Conservation (phyloP, 2,888 invertebrate species). For the Arrhopalites spinosus region DNA sequence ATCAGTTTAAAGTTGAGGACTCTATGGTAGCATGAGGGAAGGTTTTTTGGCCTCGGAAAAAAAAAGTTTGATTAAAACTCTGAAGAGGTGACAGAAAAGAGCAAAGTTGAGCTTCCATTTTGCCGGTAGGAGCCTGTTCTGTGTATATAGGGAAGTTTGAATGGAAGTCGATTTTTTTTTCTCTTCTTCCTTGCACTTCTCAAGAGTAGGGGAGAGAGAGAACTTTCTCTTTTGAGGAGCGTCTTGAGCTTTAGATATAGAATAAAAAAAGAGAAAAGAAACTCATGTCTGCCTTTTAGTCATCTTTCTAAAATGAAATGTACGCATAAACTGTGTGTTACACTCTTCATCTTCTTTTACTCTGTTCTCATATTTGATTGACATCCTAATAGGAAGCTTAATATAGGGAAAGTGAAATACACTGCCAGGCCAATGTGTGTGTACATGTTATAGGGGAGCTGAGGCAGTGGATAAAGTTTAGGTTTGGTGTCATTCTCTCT, state of each 20-base stretch:
- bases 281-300: too few relatives aligned
- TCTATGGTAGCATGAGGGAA: neutral
- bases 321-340: neutral
- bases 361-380: slow-evolving; percentile 21
- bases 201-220: too few relatives aligned
- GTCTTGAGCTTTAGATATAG: too few relatives aligned
- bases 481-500: slow-evolving; percentile 10
- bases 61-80: slow-evolving; percentile 20
- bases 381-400: slow-evolving; percentile 27
- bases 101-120: slow-evolving; percentile 25
- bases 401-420: neutral
- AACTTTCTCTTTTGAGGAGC: too few relatives aligned
- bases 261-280: too few relatives aligned
- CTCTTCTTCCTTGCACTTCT: neutral
- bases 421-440: neutral
- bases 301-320: too few relatives aligned
- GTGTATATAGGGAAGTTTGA: neutral
- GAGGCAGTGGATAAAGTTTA: slow-evolving; percentile 3
- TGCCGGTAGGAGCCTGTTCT: slow-evolving; percentile 24
- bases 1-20: slow-evolving; percentile 6
- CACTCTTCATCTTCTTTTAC: neutral
- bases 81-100: slow-evolving; percentile 20
- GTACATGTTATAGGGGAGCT: neutral
- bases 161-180: neutral
- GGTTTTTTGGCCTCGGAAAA: neutral